Base-by-base conservation (phyloP, 1,140 invertebrate species). In the Drosophila repletoides region DNA sequence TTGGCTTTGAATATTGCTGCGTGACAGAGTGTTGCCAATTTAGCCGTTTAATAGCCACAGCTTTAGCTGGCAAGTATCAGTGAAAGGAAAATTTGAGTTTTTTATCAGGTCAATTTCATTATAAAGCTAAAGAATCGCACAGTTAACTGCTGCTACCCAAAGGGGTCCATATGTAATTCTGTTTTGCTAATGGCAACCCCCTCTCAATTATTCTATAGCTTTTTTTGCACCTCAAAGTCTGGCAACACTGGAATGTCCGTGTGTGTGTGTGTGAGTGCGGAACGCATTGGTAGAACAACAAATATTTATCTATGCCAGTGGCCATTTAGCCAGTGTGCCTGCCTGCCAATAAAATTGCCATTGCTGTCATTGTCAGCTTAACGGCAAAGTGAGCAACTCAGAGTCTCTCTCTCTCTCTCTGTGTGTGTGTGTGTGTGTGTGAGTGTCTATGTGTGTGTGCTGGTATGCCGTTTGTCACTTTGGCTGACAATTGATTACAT, bases 301-400 rank as follows among this genome's bases (percentile, higher is more conserved):
- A 86, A 86, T 86, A 86, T 86, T 86, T 86, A 86, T 86, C 80
- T 86, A 86, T 86, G 80, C 76, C 81, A 76, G 46, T 86, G 75
- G 72, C 81, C 80, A 86, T 80, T 86, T 86, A 69, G 80, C 76
- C 75, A 64, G 53, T 59, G n/a, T n/a, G n/a, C n/a, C n/a, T n/a
- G 75, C 63, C 75, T 86, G 81, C 76, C 81, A 86, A 76, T 80
- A 80, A 86, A 86, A 75, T 86, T 67, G 80, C 75, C 65, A 75
- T 76, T 72, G 76, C 80, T 86, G 76, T 80, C 80, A 86, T 86
- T 84, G 80, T 86, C 80, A 86, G 81, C 80, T 83, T 75, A 87
- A 76, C 81, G 48, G 75, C 72, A 75, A 86, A 87, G 67, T 84
- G 80, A 84, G 69, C 81, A 84, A 80, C 80, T 58, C 61, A 49